Evolutionary conservation across 2,888 invertebrate species (phyloP).

Genomic region (Apamea anceps): DNA sequence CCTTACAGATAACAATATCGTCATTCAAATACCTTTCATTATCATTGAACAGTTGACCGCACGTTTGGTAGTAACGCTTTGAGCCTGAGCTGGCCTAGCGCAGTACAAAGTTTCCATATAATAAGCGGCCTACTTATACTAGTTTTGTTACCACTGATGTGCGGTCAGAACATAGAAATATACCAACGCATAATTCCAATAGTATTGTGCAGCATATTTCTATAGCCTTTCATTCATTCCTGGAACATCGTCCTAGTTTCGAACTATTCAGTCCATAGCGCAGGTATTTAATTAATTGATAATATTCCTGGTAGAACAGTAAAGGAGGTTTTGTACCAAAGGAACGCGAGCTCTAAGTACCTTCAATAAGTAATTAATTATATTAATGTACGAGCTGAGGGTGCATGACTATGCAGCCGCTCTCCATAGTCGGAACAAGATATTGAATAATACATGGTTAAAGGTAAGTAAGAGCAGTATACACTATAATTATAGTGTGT

Average conservation of each 20-base stretch:
- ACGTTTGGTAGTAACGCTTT: background rate
- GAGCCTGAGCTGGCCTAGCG: background rate
- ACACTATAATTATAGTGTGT: too few relatives aligned
- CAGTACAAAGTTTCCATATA: background rate
- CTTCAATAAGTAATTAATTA: conserved; percentile 49
- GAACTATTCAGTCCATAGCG: conserved; percentile 12
- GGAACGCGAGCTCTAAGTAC: conserved; percentile 26
- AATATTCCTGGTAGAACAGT: conserved; percentile 18
- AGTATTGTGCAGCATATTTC: conserved; percentile 3
- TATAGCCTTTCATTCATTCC: conserved; percentile 2
- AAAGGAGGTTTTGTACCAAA: background rate
- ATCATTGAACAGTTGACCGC: background rate
- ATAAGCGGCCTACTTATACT: background rate
- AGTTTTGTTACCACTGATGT: too few relatives aligned
- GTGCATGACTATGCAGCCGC: conserved; percentile 30
- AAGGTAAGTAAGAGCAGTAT: background rate
- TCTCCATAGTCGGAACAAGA: background rate
- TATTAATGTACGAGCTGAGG: conserved; percentile 14
- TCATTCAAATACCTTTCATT: background rate
- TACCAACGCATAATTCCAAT: background rate
- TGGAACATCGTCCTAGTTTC: background rate
- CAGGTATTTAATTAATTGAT: conserved; percentile 29
- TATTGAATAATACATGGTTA: conserved; percentile 22
- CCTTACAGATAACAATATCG: background rate
- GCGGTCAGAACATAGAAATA: too few relatives aligned